Percentiles rank a stretch among this genome's conserved stretches.
Conservation (phyloP, 1,140 invertebrate genomes). For the Calephelis virginiensis region DNA sequence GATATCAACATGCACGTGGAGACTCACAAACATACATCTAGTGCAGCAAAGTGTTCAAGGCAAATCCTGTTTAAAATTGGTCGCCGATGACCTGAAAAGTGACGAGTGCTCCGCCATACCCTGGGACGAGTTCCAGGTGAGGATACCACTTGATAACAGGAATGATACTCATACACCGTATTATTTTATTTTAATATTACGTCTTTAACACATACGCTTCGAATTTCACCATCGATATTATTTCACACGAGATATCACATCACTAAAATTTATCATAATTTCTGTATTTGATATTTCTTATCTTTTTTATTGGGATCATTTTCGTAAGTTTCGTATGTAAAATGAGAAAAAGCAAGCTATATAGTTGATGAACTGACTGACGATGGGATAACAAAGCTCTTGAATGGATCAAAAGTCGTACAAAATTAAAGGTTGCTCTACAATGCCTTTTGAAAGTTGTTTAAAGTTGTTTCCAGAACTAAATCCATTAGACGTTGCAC, state of each 20-base stretch:
- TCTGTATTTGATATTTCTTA: too few species aligned
- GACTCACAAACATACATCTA: constrained; percentile 89
- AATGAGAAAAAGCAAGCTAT: too few species aligned
- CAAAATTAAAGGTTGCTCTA: too few species aligned
- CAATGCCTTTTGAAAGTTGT: too few species aligned
- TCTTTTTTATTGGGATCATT: too few species aligned
- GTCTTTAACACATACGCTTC: neutral
- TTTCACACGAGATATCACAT: neutral
- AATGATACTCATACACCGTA: neutral
- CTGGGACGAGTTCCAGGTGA: constrained; percentile 96
- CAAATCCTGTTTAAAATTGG: constrained; percentile 85
- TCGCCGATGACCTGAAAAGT: constrained; percentile 86
- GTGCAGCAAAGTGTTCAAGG: constrained; percentile 89
- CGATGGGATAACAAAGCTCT: too few species aligned
- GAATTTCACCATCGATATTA: neutral
- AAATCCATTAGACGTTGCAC: too few species aligned
- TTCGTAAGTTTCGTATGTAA: too few species aligned
- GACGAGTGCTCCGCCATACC: constrained; percentile 93
- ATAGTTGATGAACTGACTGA: too few species aligned
- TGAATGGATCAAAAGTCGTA: too few species aligned
- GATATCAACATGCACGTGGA: constrained; percentile 90
- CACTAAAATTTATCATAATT: neutral
- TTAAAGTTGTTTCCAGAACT: too few species aligned
- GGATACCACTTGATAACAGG: neutral
- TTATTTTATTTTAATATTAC: constrained; percentile 2